Evolutionary conservation across 2,797 vertebrate genomes (phyloP).

Genomic region (Typhlichthys eigenmanni): DNA sequence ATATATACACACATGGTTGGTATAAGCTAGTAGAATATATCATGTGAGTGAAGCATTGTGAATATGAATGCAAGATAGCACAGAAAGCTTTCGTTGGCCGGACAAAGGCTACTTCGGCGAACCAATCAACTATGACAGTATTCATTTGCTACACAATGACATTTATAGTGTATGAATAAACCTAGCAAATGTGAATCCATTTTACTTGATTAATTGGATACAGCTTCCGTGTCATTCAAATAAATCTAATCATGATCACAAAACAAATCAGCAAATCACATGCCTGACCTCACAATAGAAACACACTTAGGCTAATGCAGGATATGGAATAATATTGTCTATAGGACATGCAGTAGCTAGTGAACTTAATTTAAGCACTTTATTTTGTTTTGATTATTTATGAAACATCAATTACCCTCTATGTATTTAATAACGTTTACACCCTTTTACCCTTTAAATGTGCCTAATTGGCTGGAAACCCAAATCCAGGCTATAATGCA

Average conservation of each 20-base stretch:
- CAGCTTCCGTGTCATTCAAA: conserved; percentile 50
- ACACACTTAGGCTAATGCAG: conserved; percentile 14
- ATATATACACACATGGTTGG: no score
- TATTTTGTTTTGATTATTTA: no score
- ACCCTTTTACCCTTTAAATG: conserved; percentile 45
- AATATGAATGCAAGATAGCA: conserved; percentile 3
- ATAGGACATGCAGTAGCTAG: no score
- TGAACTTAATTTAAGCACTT: no score
- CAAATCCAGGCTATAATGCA: conserved; percentile 33
- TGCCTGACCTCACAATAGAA: conserved; percentile 20
- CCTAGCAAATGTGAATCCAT: conserved; percentile 65
- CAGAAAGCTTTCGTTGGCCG: conserved; percentile 9
- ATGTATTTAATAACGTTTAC: no score
- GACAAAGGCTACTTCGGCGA: conserved; percentile 53
- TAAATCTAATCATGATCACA: conserved; percentile 64
- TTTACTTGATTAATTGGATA: conserved; percentile 61
- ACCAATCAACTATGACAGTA: conserved; percentile 66
- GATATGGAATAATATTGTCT: background rate
- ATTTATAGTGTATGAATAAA: conserved; percentile 52
- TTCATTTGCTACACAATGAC: conserved; percentile 37
- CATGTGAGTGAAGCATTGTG: no score
- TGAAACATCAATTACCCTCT: no score
- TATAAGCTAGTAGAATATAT: no score
- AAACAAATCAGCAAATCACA: conserved; percentile 51
- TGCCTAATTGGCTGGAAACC: conserved; percentile 42